These are phyloP conservation scores for Caenorhabditis panamensis DNA, from an alignment of 2,888 invertebrate genomes.

Conservation along the genomic window DNA sequence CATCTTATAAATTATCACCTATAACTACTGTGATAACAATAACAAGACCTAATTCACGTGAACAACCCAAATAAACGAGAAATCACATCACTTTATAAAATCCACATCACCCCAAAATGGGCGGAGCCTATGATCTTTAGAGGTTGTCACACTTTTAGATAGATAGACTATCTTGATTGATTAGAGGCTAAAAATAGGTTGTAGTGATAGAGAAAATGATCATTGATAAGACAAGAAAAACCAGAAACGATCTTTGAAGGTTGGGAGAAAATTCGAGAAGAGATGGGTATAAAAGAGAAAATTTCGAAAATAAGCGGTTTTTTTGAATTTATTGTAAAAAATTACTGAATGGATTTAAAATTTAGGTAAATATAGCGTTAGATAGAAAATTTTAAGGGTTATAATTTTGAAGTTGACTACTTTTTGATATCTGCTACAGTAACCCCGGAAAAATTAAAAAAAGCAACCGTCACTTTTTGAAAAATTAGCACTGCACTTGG, in stretches of 20 bases:
- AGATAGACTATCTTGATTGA: conserved; percentile 43
- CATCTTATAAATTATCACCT: background rate
- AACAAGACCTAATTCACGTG: too few species aligned
- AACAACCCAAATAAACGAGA: too few species aligned
- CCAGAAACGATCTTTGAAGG: conserved; percentile 1
- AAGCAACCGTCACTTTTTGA: too few species aligned
- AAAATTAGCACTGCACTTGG: too few species aligned
- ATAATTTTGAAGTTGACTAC: too few species aligned
- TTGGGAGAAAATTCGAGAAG: conserved; percentile 32
- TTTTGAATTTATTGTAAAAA: too few species aligned
- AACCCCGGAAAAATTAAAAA: too few species aligned
- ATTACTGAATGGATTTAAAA: too few species aligned
- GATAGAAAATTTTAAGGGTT: too few species aligned
- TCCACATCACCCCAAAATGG: background rate
- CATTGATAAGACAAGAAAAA: background rate
- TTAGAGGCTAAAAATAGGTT: conserved; percentile 44
- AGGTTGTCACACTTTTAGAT: conserved; percentile 1
- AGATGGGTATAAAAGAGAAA: conserved; percentile 10
- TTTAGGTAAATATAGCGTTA: too few species aligned
- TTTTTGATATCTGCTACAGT: too few species aligned
- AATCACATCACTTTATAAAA: background rate
- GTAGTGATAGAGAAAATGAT: conserved; percentile 20
- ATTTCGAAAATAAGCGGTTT: background rate
- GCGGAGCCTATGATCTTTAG: conserved; percentile 49
- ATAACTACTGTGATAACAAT: background rate